Evolutionary conservation across 1,140 invertebrate species (phyloP).

Genomic region (Heliothis subflexa): DNA sequence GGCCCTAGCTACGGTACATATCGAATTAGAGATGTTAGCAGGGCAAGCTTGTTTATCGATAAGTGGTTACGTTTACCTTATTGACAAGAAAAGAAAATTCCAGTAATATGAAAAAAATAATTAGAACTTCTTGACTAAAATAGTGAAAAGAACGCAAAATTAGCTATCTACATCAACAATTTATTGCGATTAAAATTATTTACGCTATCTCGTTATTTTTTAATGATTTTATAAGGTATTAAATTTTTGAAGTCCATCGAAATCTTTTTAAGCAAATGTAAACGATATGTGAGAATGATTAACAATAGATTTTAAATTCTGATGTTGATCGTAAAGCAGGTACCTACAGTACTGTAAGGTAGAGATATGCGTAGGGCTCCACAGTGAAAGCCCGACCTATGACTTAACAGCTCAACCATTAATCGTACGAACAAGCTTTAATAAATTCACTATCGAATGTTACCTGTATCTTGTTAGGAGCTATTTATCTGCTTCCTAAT

Average conservation of each 20-base stretch:
- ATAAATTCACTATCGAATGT: slow-evolving; percentile 35
- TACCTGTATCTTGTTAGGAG: slow-evolving; percentile 27
- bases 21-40: slow-evolving; percentile 47
- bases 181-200: too few species aligned
- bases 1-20: slow-evolving; percentile 41
- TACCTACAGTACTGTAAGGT: not conserved
- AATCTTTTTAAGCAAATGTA: too few species aligned
- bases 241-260: too few species aligned
- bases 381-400: slow-evolving; percentile 39
- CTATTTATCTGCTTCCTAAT: slow-evolving; percentile 5
- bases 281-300: too few species aligned
- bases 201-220: too few species aligned
- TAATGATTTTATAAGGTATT: too few species aligned
- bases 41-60: slow-evolving; percentile 24
- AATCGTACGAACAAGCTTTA: slow-evolving; percentile 19
- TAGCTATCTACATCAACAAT: too few species aligned
- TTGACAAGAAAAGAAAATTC: slow-evolving; percentile 16
- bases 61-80: slow-evolving; percentile 3
- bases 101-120: too few species aligned
- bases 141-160: too few species aligned
- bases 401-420: slow-evolving; percentile 20
- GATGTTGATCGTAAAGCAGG: not conserved
- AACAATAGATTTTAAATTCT: not conserved
- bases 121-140: too few species aligned
- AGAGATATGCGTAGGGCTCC: slow-evolving; percentile 10